phyloP scores from a whole-genome alignment of 2,797 vertebrate species.

The Hydrocynus forskahlii region DNA sequence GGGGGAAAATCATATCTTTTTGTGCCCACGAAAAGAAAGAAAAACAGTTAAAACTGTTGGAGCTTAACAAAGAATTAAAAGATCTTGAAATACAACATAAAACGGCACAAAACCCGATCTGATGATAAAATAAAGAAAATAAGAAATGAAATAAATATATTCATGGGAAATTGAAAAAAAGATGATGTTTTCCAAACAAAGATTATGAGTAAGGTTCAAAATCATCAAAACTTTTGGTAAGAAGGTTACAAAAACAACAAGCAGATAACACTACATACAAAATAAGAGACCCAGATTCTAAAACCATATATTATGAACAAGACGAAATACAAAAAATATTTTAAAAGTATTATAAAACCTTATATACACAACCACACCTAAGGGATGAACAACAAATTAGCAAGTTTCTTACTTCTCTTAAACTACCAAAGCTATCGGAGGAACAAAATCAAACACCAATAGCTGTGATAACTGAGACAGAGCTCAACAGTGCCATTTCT shows the following conservation, averaged over 20 bases:
- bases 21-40: slow-evolving; percentile 2
- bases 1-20: neutral
- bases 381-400: neutral
- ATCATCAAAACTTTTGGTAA: neutral
- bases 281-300: neutral
- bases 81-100: slow-evolving; percentile 5
- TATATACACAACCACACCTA: neutral
- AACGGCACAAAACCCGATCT: neutral
- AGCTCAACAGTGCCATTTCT: neutral
- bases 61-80: slow-evolving; percentile 21
- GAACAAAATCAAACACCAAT: neutral
- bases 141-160: slow-evolving; percentile 22
- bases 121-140: slow-evolving; percentile 7
- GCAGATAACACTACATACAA: slow-evolving; percentile 5
- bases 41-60: neutral
- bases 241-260: slow-evolving; percentile 14
- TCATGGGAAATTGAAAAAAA: slow-evolving; percentile 6
- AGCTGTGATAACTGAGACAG: neutral
- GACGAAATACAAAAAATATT: neutral
- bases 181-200: neutral
- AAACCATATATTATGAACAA: neutral
- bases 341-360: neutral
- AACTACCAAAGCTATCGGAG: neutral
- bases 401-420: neutral
- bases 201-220: neutral